These are phyloP conservation scores for Limnephilus rhombicus DNA, from an alignment of 2,888 invertebrate genomes.

Conservation along the genomic window DNA sequence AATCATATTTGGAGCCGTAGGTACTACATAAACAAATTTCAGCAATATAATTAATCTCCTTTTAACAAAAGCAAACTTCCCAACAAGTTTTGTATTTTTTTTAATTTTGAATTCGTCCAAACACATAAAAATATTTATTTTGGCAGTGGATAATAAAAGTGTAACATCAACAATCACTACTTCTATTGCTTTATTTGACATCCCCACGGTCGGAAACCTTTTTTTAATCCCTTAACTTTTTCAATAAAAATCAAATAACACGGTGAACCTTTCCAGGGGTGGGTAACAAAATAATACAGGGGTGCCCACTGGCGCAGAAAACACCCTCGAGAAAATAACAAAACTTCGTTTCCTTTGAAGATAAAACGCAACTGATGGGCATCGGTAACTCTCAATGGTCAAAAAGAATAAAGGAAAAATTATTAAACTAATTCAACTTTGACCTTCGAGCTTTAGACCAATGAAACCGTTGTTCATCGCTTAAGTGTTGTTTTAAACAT, in stretches of 20 bases:
- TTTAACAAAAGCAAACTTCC: too few relatives aligned
- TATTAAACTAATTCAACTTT: slow-evolving; percentile 22
- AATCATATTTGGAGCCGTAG: too few relatives aligned
- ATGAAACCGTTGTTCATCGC: background rate
- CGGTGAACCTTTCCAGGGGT: slow-evolving; percentile 38
- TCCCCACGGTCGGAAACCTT: background rate
- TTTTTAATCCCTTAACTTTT: slow-evolving; percentile 24
- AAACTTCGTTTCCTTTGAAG: slow-evolving; percentile 56
- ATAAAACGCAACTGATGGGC: slow-evolving; percentile 50
- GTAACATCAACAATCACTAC: background rate
- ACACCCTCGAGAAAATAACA: slow-evolving; percentile 50
- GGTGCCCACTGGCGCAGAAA: slow-evolving; percentile 48
- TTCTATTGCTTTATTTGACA: slow-evolving; percentile 9
- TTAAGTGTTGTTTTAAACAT: background rate
- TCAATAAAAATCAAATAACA: slow-evolving; percentile 2
- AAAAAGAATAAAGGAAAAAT: slow-evolving; percentile 16
- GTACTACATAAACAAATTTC: too few relatives aligned
- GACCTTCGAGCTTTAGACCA: background rate
- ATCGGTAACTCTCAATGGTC: slow-evolving; percentile 50
- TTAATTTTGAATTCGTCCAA: too few relatives aligned
- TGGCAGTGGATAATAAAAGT: background rate
- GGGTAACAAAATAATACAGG: slow-evolving; percentile 44
- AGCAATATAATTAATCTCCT: too few relatives aligned
- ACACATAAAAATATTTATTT: background rate
- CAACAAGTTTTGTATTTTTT: too few relatives aligned